Percentiles rank a stretch among this genome's conserved stretches.
These are phyloP conservation scores for Stegophylla sp. DNA, from an alignment of 2,888 invertebrate species.

Conservation along the genomic window DNA sequence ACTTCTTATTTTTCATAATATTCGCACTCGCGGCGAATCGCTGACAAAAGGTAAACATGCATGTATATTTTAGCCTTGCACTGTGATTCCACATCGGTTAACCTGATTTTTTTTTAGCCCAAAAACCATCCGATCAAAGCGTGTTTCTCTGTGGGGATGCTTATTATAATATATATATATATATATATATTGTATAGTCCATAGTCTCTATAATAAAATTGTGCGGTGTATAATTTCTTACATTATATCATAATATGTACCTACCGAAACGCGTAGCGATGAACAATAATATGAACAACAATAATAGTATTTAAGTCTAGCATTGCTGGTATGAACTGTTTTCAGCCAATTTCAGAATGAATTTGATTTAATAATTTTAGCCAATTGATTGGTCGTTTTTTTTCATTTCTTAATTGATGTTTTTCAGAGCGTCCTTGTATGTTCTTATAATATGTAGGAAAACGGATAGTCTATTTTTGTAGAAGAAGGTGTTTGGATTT, in stretches of 20 bases:
- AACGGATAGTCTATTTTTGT: too few species aligned
- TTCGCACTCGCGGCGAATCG: neutral
- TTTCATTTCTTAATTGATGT: too few species aligned
- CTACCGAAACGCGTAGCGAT: neutral
- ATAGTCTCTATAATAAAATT: neutral
- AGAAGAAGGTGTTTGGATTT: too few species aligned
- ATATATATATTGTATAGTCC: neutral
- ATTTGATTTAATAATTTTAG: too few species aligned
- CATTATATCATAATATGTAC: neutral
- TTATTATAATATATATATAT: neutral
- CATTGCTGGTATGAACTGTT: too few species aligned
- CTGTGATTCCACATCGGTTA: conserved; percentile 6
- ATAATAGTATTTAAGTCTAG: too few species aligned
- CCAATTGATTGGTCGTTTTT: too few species aligned
- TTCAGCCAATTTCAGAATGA: too few species aligned
- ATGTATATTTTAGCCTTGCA: neutral
- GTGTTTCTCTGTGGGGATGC: neutral
- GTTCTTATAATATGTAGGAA: too few species aligned
- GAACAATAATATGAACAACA: too few species aligned
- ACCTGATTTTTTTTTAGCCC: conserved; percentile 46
- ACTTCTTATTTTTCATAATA: conserved; percentile 5
- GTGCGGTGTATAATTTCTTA: too few species aligned
- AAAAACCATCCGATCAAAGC: conserved; percentile 1
- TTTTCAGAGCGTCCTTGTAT: too few species aligned
- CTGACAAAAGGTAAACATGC: conserved; percentile 42